Evolutionary conservation across 30 jellyfish, hydroid and myxozoan species (phyloP).

Genomic region (Aurelia sp.): DNA sequence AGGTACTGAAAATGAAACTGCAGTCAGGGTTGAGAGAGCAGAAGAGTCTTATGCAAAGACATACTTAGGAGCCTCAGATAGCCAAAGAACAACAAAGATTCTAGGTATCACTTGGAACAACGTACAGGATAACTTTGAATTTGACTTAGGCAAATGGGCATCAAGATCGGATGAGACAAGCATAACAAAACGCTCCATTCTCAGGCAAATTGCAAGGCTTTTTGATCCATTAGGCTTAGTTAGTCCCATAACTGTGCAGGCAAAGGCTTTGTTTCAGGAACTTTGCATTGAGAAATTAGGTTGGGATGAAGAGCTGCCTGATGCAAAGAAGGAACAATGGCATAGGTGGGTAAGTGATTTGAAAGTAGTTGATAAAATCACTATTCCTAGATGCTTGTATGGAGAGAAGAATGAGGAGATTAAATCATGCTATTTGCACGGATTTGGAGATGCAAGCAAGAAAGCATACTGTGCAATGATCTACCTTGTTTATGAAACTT

Average conservation of each 20-base stretch:
- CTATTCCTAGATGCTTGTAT: not conserved
- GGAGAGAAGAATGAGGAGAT: not conserved
- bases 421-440: constrained; percentile 2
- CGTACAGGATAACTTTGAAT: not conserved
- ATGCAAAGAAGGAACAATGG: not conserved
- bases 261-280: constrained; percentile 31
- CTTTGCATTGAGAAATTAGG: constrained; percentile 14
- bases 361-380: not conserved
- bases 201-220: not conserved
- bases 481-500: not conserved
- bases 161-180: not conserved
- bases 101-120: not conserved
- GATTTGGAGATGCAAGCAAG: constrained; percentile 34
- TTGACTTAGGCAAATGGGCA: not conserved
- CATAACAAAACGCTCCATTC: constrained; percentile 4
- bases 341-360: not conserved
- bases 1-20: not conserved
- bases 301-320: constrained; percentile 41
- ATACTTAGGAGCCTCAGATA: too few species aligned
- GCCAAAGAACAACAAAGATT: not conserved
- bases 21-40: too few species aligned
- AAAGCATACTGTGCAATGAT: constrained; percentile 34
- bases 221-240: constrained; percentile 47
- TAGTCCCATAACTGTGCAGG: constrained; percentile 18
- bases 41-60: too few species aligned